A percentile compares a stretch with the other conserved stretches of the same genome.
Conservation (phyloP, 2,797 vertebrate species). For the Xyrichtys novacula region DNA sequence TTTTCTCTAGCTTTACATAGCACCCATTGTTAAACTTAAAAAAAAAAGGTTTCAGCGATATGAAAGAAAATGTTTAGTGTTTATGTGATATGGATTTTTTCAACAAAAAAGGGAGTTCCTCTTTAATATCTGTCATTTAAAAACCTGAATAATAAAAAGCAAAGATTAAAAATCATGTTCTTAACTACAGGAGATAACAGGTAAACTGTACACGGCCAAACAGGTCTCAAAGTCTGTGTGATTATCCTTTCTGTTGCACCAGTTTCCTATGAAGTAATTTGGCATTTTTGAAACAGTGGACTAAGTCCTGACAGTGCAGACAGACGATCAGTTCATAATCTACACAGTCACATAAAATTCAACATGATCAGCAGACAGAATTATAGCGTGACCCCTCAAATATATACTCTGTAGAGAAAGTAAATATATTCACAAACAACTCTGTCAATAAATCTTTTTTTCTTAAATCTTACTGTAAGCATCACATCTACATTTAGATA, state of each 20-base stretch:
- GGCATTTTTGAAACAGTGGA: conserved; percentile 37
- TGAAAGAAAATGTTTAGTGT: neutral
- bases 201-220: conserved; percentile 18
- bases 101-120: conserved; percentile 2
- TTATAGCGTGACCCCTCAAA: conserved; percentile 43
- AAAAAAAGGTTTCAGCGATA: neutral
- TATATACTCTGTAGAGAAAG: conserved; percentile 65
- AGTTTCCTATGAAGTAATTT: conserved; percentile 27
- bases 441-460: conserved; percentile 48
- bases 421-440: conserved; percentile 62
- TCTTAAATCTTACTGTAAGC: conserved; percentile 49
- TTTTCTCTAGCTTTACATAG: neutral
- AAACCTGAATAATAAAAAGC: neutral
- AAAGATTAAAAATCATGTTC: neutral
- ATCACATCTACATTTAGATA: conserved; percentile 47
- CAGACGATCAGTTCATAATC: conserved; percentile 22
- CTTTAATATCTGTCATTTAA: neutral
- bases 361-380: conserved; percentile 35
- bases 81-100: neutral
- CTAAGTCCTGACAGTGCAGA: conserved; percentile 15
- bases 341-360: conserved; percentile 38
- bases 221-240: neutral
- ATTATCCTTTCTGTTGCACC: neutral
- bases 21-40: neutral
- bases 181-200: neutral